phyloP scores from a whole-genome alignment of 2,113 vertebrate genomes.

The Macquaria australasica region DNA sequence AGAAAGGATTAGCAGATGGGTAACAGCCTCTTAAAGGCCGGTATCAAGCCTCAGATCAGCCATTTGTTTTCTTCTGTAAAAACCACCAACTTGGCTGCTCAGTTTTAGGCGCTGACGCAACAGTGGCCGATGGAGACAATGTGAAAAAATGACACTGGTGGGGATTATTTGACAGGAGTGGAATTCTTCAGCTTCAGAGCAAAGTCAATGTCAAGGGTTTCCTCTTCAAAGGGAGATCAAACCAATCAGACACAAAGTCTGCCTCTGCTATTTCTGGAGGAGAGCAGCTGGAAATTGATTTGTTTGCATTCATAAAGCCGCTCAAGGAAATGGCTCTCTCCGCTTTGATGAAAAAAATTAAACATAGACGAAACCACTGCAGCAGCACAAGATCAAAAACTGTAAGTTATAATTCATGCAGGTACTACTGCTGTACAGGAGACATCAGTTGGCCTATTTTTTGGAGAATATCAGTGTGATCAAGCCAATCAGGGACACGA shows the following conservation, averaged over 20 bases:
- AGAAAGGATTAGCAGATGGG: not conserved
- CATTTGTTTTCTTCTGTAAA: no score
- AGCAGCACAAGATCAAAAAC: not conserved
- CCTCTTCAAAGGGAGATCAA: conserved; percentile 23
- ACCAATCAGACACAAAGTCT: conserved; percentile 18
- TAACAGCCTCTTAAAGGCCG: not conserved
- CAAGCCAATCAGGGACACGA: not conserved
- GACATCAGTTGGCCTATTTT: not conserved
- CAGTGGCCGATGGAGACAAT: not conserved
- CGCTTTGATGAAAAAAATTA: not conserved
- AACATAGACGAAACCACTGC: not conserved
- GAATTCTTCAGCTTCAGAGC: conserved; percentile 1
- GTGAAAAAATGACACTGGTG: not conserved
- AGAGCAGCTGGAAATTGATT: not conserved
- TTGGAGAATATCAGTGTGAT: not conserved
- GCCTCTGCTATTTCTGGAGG: not conserved
- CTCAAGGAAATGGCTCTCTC: not conserved
- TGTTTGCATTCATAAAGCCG: conserved; percentile 4
- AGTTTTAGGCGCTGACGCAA: not conserved
- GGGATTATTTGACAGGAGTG: not conserved
- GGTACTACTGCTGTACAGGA: not conserved
- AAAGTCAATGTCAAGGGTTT: not conserved
- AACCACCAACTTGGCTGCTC: not conserved
- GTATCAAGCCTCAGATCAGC: not conserved
- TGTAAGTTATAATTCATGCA: not conserved